These are phyloP conservation scores for Edolisoma coerulescens DNA, from an alignment of 2,113 vertebrate genomes.

Conservation along the genomic window DNA sequence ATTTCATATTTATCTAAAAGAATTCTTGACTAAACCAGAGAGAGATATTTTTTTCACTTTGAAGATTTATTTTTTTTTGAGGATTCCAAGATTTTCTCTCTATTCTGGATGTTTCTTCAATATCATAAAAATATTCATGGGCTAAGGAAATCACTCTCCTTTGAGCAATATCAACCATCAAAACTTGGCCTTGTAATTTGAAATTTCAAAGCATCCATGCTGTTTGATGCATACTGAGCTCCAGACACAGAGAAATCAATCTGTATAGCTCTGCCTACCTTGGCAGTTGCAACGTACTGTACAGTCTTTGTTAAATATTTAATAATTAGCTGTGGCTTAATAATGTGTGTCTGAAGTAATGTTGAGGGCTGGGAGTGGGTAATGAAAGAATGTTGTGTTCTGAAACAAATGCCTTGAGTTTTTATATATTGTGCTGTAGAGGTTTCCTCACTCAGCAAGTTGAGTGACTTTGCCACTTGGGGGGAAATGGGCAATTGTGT, in stretches of 20 bases:
- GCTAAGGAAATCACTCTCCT: neutral
- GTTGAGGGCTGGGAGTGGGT: constrained; percentile 2
- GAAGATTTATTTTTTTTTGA: neutral
- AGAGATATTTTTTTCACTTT: neutral
- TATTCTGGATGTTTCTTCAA: neutral
- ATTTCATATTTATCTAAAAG: neutral
- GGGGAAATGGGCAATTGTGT: neutral
- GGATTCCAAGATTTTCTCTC: neutral
- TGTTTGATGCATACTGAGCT: neutral
- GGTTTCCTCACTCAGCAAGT: neutral
- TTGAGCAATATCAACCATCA: neutral
- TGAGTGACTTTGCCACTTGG: neutral
- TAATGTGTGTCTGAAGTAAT: constrained; percentile 29
- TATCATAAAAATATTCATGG: neutral
- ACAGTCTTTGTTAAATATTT: constrained; percentile 46
- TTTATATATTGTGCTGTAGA: neutral
- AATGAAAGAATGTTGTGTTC: constrained; percentile 14
- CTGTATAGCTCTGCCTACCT: neutral
- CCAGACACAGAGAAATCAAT: neutral
- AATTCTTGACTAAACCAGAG: neutral
- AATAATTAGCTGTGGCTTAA: constrained; percentile 43
- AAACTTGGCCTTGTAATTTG: neutral
- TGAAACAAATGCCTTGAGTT: neutral
- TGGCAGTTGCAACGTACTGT: neutral
- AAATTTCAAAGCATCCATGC: constrained; percentile 35